A percentile compares a stretch with the other conserved stretches of the same genome.
Conservation (phyloP, 2,113 vertebrate species). For the Carettochelys insculpta region DNA sequence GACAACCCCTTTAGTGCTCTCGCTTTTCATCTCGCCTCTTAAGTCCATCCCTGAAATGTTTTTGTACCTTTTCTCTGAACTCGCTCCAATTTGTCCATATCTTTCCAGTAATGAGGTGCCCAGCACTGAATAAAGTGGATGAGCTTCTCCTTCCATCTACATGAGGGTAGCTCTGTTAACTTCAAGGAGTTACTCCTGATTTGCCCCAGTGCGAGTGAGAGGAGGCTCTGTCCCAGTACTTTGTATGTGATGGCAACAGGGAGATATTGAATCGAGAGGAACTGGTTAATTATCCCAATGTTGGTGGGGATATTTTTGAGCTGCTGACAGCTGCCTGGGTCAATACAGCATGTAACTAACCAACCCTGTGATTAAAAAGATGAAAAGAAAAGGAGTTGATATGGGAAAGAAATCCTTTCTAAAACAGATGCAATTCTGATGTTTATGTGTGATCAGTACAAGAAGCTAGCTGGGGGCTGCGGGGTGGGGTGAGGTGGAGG, state of each 20-base stretch:
- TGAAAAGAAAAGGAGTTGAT: background rate
- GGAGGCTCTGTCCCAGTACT: background rate
- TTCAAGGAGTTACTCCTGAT: background rate
- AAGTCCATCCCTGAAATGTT: background rate
- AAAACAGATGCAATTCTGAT: background rate
- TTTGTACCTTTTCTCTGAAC: background rate
- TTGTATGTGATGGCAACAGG: background rate
- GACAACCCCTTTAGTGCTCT: background rate
- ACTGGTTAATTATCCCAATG: fast-evolving
- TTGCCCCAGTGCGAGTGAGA: background rate
- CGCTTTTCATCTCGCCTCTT: background rate
- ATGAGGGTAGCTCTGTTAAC: background rate
- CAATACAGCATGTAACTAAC: background rate
- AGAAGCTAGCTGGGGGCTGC: background rate
- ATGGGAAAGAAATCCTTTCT: background rate
- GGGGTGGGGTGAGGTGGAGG: too few species aligned
- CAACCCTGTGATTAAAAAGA: background rate
- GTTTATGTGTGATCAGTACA: background rate
- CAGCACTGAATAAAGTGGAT: background rate
- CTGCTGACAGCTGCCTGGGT: background rate
- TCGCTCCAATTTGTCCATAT: background rate
- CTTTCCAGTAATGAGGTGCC: background rate
- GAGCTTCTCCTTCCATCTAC: background rate
- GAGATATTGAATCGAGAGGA: background rate
- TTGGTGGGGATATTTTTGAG: background rate